Percentiles rank a stretch among this genome's conserved stretches.
Evolutionary conservation across 2,113 vertebrate genomes (phyloP).

Genomic region (Tachuris rubrigastra): DNA sequence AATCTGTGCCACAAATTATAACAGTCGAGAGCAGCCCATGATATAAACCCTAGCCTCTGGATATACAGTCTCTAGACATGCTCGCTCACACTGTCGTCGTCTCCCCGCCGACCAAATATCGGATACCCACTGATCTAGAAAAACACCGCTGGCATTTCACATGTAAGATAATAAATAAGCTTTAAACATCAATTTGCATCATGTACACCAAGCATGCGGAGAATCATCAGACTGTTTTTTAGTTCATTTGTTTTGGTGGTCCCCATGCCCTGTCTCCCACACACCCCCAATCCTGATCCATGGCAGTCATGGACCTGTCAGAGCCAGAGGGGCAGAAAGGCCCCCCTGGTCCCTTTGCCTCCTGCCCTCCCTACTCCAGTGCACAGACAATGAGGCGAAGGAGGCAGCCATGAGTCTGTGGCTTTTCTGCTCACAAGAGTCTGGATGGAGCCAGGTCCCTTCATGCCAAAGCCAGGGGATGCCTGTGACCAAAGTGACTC

Average conservation of each 20-base stretch:
- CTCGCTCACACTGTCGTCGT: not conserved
- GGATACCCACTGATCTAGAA: conserved; percentile 51
- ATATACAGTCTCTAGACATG: conserved; percentile 30
- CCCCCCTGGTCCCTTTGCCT: not conserved
- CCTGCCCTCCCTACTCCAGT: not conserved
- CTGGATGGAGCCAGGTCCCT: not conserved
- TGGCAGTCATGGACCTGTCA: not conserved
- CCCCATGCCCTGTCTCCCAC: not conserved
- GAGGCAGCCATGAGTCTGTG: not conserved
- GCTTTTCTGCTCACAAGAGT: not conserved
- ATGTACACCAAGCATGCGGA: not conserved
- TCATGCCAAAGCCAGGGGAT: not conserved
- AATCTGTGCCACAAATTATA: conserved; percentile 79
- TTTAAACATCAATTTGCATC: conserved; percentile 52
- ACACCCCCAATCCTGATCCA: accelerated
- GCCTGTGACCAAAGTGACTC: not conserved
- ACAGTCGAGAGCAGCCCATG: conserved; percentile 69
- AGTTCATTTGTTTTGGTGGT: not conserved
- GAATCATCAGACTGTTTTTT: not conserved
- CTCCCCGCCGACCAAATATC: not conserved
- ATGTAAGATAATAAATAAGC: conserved; percentile 60
- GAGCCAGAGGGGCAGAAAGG: not conserved
- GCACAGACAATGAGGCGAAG: not conserved
- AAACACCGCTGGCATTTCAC: conserved; percentile 45
- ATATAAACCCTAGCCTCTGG: conserved; percentile 63